Evolutionary conservation across 1,140 invertebrate species (phyloP).

Genomic region (Myzus persicae): DNA sequence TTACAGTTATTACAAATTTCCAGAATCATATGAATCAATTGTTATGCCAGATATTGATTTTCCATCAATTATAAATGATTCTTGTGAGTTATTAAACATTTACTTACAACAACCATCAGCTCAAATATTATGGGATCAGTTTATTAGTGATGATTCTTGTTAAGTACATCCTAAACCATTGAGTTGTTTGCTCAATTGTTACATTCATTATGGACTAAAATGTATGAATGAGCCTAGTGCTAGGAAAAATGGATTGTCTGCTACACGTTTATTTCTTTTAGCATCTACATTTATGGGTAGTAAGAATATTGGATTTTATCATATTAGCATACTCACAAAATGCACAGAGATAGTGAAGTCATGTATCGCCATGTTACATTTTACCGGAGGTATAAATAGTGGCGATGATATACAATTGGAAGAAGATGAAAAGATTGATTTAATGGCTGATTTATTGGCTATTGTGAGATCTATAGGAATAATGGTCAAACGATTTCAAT

Average conservation of each 20-base stretch:
- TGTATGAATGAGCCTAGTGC: not conserved
- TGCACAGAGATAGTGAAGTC: slow-evolving; percentile 13
- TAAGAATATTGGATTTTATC: slow-evolving; percentile 54
- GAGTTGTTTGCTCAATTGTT: slow-evolving; percentile 51
- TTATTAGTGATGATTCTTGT: slow-evolving; percentile 15
- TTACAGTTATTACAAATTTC: slow-evolving; percentile 42
- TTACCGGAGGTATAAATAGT: not conserved
- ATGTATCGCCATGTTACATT: slow-evolving; percentile 16
- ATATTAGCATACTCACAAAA: not conserved
- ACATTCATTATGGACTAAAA: slow-evolving; percentile 43
- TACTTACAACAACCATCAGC: slow-evolving; percentile 40
- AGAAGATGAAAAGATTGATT: slow-evolving; percentile 28
- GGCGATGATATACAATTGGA: not conserved
- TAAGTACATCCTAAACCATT: slow-evolving; percentile 46
- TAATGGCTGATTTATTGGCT: slow-evolving; percentile 35
- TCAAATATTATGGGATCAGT: slow-evolving; percentile 36
- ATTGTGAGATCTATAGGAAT: slow-evolving; percentile 27
- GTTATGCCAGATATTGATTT: slow-evolving; percentile 52
- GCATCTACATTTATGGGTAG: slow-evolving; percentile 47
- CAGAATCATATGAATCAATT: slow-evolving; percentile 39
- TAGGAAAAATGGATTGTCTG: slow-evolving; percentile 37
- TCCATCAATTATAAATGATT: slow-evolving; percentile 34
- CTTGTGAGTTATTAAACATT: slow-evolving; percentile 52
- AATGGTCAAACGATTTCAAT: slow-evolving; percentile 52
- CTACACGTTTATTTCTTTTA: slow-evolving; percentile 50